Evolutionary conservation across 2,113 vertebrate species (phyloP), one percentile per base, ranked within the genome.

Genomic region (Eolophus roseicapilla): DNA sequence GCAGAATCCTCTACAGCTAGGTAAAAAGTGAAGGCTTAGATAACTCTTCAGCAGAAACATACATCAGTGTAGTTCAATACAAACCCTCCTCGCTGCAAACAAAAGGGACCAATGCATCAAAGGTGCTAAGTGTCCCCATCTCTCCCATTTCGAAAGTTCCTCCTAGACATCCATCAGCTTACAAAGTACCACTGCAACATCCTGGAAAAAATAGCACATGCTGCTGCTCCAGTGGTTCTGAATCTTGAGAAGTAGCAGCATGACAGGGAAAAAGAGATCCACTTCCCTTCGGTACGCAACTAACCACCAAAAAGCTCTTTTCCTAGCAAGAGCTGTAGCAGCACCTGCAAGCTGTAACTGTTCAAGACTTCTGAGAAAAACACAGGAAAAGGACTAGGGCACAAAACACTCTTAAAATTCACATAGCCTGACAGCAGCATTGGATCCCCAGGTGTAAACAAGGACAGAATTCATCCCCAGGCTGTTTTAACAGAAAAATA

Each of bases 331-430:
- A 67, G 50, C 86, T 71, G 23, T 2, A 88, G 47, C 73, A 83
- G 76, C 50, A 86, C 43, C 69, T 71, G 41, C 46, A 68, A 92
- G 29, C 4, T 81, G 8, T 41, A 88, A 62, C 39, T 7, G 5
- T 13, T 62, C 35, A 23, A 52, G 29, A 44, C 25, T 44, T 68
- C 21, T 84, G 76, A 88, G 46, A 92, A 52, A 16, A 55, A 29
- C 2, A 1, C 0, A 43, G 17, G 49, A 86, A 71, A 76, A 68
- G 1, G 1, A 13, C 6, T 74, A 64, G 17, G 3, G 1, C 33
- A 69, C 33, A 53, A 77, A 65, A 20, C 31, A 50, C 43, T 37
- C 65, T 47, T 31, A 44, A 88, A 63, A 49, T 25, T 79, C 90
- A 69, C 47, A 57, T 8, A 65, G 18, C 41, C 43, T 55, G 33